phyloP scores from a whole-genome alignment of 2,888 invertebrate species.

The Piscicola geometra region DNA sequence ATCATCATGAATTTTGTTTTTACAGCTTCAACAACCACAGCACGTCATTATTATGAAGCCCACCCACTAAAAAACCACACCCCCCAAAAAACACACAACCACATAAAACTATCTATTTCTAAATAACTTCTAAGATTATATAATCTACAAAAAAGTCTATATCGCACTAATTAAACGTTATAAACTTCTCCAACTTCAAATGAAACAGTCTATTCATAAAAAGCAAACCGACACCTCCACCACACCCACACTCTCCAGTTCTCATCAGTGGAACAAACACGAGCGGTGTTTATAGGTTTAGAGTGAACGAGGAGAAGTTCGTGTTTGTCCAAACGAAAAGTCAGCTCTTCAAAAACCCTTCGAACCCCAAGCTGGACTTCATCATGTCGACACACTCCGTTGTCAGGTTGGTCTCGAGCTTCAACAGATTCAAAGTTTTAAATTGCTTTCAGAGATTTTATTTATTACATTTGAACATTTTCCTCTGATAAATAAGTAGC shows the following conservation, averaged over 20 bases:
- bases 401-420: slow-evolving; percentile 64
- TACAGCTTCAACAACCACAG: no score
- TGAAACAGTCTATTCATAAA: no score
- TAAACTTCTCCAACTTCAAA: no score
- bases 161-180: no score
- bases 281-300: slow-evolving; percentile 55
- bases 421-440: no score
- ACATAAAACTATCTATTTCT: no score
- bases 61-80: no score
- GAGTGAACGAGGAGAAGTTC: slow-evolving; percentile 64
- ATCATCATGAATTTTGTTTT: no score
- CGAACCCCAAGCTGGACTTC: slow-evolving; percentile 73
- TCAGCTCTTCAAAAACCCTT: slow-evolving; percentile 72
- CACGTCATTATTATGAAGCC: no score
- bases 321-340: slow-evolving; percentile 81
- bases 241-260: slow-evolving; percentile 48
- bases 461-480: background rate
- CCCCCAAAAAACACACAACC: no score
- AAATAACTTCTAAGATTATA: no score
- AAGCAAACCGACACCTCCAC: slow-evolving; percentile 1
- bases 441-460: background rate
- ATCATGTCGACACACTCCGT: slow-evolving; percentile 89
- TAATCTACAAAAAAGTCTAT: no score
- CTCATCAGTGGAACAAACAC: slow-evolving; percentile 50
- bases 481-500: background rate